Conservation (phyloP, 2,888 invertebrate species). For the Bugulina stolonifera region DNA sequence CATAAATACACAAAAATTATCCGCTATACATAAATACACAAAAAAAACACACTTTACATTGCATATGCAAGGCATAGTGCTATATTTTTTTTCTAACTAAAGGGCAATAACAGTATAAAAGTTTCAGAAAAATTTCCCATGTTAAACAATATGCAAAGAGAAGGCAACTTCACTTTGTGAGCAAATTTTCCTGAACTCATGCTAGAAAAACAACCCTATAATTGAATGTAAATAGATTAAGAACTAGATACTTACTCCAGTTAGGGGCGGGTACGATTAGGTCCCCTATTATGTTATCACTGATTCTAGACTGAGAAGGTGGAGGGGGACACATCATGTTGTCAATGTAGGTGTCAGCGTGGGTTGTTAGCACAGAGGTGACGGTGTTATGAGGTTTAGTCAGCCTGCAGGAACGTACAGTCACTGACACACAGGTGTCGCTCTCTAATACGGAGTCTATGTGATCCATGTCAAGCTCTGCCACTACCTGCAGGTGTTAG, state of each 20-base stretch:
- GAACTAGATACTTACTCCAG: constrained; percentile 66
- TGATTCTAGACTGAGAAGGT: constrained; percentile 62
- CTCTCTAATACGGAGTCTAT: constrained; percentile 92
- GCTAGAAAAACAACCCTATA: no score
- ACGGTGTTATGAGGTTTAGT: constrained; percentile 56
- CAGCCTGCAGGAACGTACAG: constrained; percentile 84
- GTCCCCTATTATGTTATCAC: constrained; percentile 80
- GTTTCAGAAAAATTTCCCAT: no score
- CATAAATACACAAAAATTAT: no score
- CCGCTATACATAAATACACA: no score
- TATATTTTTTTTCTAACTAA: no score
- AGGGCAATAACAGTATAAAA: no score
- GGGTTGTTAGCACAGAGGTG: constrained; percentile 57
- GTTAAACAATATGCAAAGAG: no score
- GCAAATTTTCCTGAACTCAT: no score
- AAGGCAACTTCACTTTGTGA: no score
- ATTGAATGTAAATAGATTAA: no score
- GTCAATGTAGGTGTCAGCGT: constrained; percentile 92
- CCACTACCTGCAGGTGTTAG: constrained; percentile 67
- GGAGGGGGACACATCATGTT: constrained; percentile 93
- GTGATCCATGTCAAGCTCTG: constrained; percentile 99
- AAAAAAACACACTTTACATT: no score
- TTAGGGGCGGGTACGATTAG: constrained; percentile 94
- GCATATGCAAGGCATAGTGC: no score
- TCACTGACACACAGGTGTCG: constrained; percentile 87